phyloP scores from a whole-genome alignment of 2,113 vertebrate species.

The Lepus americanus region DNA sequence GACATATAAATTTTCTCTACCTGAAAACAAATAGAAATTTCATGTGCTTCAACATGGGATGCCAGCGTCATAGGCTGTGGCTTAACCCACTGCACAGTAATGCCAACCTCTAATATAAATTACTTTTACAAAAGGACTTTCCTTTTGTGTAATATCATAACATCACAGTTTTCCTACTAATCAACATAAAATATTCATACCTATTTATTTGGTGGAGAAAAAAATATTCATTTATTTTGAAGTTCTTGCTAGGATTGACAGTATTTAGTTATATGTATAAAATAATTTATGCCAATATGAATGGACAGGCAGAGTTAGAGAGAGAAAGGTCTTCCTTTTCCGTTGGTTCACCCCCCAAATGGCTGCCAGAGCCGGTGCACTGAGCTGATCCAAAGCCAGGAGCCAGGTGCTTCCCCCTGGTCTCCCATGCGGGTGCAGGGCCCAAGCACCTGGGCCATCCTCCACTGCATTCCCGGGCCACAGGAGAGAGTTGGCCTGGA shows the following conservation, averaged over 20 bases:
- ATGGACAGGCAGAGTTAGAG: no score
- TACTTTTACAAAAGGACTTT: not conserved
- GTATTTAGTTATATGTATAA: not conserved
- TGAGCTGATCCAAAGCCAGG: no score
- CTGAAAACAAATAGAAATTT: slow-evolving; percentile 11
- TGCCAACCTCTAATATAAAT: not conserved
- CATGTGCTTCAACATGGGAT: not conserved
- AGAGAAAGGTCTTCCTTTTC: no score
- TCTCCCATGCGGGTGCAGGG: no score
- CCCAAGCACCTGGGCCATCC: no score
- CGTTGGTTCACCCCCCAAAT: no score
- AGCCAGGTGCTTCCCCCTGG: no score
- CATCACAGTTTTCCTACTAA: not conserved
- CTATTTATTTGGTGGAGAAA: not conserved
- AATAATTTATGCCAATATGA: not conserved
- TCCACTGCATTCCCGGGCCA: no score
- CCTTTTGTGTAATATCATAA: not conserved
- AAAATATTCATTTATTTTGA: not conserved
- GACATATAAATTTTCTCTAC: not conserved
- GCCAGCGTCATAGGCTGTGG: no score
- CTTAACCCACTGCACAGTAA: no score
- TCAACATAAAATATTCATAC: not conserved
- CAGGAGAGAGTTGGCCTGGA: no score
- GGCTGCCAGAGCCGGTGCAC: no score
- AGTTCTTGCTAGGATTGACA: not conserved